Evolutionary conservation across 1,140 invertebrate species (phyloP), one percentile per base, ranked within the genome.

Genomic region (Acromyrmex heyeri): DNA sequence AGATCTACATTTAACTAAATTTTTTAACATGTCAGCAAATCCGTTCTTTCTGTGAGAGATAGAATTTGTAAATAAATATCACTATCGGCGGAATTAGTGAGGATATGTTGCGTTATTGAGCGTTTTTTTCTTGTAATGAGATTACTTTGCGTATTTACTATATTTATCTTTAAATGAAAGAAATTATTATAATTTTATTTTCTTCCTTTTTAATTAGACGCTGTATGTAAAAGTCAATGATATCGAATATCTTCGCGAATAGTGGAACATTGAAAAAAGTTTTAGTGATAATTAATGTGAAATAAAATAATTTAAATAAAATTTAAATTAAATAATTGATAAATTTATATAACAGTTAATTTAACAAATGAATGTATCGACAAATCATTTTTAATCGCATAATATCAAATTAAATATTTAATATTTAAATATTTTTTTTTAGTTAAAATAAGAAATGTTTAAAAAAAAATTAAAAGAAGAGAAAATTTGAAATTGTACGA

Each of bases 251-350:
- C 16, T 38, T 34, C 34, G 16, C 7, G 55, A 21, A 61, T 61
- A 44, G 5, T 27, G 1, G 14, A 44, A 62, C 16, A 61, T 44
- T 24, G 6, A 30, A 30, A 76, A 55, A 18, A 38, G n/a, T 34
- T 27, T 34, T 6, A 57, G 12, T 55, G 3, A 30, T 73, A 65
- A 34, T 69, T 24, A 16, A 50, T 44, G 21, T 10, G 1, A 70
- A 27, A 72, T 72, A 12, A 72, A 69, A 69, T 69, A 24, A 69
- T 69, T 69, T 50, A 8, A 27, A 50, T 70, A n/a, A 55, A 30
- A n/a, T 55, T n/a, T 70, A 10, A 18, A 55, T 55, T 30, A 34
- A 48, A 3, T 24, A 16, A 44, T 44, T 6, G 6, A 2, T 70
- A 50, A 24, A 62, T 27, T 55, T 62, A 16, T 30, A 16, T 69